A percentile compares a stretch with the other conserved stretches of the same genome.
These are phyloP conservation scores for Macrocentrus cingulum DNA, from an alignment of 1,140 invertebrate species.

Conservation along the genomic window DNA sequence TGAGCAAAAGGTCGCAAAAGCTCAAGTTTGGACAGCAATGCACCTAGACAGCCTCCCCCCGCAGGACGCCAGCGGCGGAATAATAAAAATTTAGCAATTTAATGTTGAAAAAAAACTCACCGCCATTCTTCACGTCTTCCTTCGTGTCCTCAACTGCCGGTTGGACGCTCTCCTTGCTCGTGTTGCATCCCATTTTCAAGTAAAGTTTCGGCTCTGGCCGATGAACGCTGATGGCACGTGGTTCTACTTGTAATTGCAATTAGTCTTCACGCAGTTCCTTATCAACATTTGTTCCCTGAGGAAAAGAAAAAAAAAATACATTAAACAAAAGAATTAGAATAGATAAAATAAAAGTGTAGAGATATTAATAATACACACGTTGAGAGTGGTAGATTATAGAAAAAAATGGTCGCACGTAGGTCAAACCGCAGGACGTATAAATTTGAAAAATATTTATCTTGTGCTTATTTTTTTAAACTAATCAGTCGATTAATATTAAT, in stretches of 20 bases:
- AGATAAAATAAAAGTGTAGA: too few species aligned
- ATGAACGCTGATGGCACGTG: background rate
- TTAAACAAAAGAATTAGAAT: too few species aligned
- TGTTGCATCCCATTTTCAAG: slow-evolving; percentile 57
- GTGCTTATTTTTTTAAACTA: too few species aligned
- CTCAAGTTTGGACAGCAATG: background rate
- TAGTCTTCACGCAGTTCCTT: slow-evolving; percentile 14
- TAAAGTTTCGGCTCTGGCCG: too few species aligned
- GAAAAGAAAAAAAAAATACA: background rate
- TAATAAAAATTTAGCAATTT: background rate
- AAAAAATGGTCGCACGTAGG: too few species aligned
- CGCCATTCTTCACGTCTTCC: slow-evolving; percentile 47
- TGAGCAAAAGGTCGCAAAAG: background rate
- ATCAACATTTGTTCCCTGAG: slow-evolving; percentile 7
- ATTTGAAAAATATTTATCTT: too few species aligned
- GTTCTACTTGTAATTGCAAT: background rate
- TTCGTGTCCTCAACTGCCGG: slow-evolving; percentile 52
- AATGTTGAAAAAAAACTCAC: too few species aligned
- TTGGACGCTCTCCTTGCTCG: slow-evolving; percentile 55
- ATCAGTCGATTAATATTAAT: background rate
- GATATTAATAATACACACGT: too few species aligned
- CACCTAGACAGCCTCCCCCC: background rate
- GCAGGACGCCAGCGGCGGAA: background rate
- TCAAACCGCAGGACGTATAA: too few species aligned
- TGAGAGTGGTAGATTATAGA: too few species aligned